These are phyloP conservation scores for Saccopteryx bilineata DNA, from an alignment of 2,113 vertebrate genomes.

Conservation along the genomic window DNA sequence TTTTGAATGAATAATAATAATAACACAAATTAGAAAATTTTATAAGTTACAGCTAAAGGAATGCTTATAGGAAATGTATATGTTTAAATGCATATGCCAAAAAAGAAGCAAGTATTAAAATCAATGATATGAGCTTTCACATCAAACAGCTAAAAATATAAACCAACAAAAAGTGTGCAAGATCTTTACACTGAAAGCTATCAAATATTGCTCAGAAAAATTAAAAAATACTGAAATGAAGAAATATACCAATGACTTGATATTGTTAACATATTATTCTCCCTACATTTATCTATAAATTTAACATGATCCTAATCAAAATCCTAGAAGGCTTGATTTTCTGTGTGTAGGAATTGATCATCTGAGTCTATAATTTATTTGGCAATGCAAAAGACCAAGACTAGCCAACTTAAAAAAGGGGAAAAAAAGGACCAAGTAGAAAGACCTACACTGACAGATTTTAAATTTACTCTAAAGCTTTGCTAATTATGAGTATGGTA, in stretches of 20 bases:
- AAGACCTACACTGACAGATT: not conserved
- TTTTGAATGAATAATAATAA: constrained; percentile 15
- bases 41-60: not conserved
- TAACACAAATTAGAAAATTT: not conserved
- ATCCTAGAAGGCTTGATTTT: not conserved
- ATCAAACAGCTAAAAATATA: not conserved
- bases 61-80: not conserved
- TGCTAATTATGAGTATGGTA: not conserved
- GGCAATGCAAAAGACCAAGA: not conserved
- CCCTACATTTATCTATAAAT: not conserved
- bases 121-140: not conserved
- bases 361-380: not conserved
- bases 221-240: not conserved
- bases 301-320: not conserved
- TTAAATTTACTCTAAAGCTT: not conserved
- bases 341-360: not conserved
- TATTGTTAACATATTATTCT: not conserved
- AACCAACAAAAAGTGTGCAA: not conserved
- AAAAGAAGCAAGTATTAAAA: constrained; percentile 1
- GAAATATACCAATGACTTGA: not conserved
- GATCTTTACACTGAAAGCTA: not conserved
- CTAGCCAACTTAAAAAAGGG: not conserved
- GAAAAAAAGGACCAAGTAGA: not conserved
- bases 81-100: not conserved
- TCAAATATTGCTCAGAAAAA: not conserved